Evolutionary conservation across 1,140 invertebrate genomes (phyloP).

Genomic region (Tetranychus cinnabarinus): DNA sequence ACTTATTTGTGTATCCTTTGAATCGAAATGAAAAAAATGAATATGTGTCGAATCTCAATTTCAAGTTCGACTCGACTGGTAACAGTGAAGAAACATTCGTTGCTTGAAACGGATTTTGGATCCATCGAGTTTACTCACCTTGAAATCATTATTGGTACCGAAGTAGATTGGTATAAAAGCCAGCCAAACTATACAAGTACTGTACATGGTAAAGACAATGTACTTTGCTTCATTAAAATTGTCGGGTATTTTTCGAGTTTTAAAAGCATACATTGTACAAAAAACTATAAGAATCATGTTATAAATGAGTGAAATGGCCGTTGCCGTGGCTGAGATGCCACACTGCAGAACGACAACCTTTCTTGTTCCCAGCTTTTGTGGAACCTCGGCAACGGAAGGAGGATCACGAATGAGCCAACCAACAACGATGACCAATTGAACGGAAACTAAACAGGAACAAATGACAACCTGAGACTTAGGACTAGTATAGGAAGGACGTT

Average conservation of each 20-base stretch:
- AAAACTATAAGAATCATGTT: conserved; percentile 45
- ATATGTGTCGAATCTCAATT: no score
- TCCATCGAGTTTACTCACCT: conserved; percentile 19
- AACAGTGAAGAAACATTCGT: no score
- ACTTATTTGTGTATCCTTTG: conserved; percentile 26
- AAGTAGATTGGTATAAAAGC: conserved; percentile 48
- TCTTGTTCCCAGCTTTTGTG: conserved; percentile 60
- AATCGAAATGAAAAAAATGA: background rate
- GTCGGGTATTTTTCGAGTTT: conserved; percentile 44
- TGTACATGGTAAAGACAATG: conserved; percentile 48
- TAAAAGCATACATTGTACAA: conserved; percentile 46
- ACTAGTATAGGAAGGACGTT: conserved; percentile 34
- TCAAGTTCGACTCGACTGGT: no score
- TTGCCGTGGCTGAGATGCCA: conserved; percentile 33
- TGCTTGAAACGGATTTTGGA: no score
- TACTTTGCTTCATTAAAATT: conserved; percentile 45
- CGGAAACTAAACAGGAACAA: conserved; percentile 45
- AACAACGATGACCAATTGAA: conserved; percentile 59
- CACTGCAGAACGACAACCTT: conserved; percentile 64
- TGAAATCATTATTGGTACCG: conserved; percentile 34
- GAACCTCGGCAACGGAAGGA: conserved; percentile 21
- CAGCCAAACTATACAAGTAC: conserved; percentile 46
- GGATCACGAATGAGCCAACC: conserved; percentile 53
- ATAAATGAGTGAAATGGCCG: conserved; percentile 41
- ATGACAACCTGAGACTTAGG: conserved; percentile 78